Conservation (phyloP, 2,113 vertebrate species). For the Colaptes auratus region DNA sequence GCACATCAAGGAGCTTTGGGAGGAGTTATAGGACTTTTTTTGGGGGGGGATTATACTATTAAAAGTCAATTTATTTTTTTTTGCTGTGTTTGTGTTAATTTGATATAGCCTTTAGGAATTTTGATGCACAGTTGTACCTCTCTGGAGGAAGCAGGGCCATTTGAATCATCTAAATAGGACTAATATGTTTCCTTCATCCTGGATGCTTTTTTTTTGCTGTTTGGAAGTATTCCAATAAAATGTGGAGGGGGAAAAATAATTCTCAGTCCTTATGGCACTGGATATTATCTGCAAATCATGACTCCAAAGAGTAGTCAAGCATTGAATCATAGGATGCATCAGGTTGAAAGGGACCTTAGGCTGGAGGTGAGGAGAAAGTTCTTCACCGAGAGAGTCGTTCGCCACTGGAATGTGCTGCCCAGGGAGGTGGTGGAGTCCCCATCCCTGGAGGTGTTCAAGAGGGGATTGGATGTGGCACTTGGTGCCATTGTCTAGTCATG, state of each 20-base stretch:
- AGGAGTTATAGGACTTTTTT: conserved; percentile 15
- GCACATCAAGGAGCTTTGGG: conserved; percentile 43
- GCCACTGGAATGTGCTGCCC: too few species aligned
- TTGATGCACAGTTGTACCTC: conserved; percentile 25
- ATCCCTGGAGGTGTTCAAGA: too few species aligned
- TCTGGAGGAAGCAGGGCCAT: neutral
- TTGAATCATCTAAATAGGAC: conserved; percentile 39
- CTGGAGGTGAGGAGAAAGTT: too few species aligned
- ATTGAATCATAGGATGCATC: too few species aligned
- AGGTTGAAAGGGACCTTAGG: too few species aligned
- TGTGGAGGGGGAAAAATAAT: neutral
- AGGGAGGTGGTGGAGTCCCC: too few species aligned
- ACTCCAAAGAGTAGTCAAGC: neutral
- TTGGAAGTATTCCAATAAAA: neutral
- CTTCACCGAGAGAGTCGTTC: too few species aligned
- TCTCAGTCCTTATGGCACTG: neutral
- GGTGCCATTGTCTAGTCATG: too few species aligned
- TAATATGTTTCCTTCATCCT: conserved; percentile 11
- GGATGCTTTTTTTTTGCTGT: neutral
- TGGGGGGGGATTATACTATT: conserved; percentile 26
- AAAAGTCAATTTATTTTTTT: conserved; percentile 55
- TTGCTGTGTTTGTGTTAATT: conserved; percentile 42
- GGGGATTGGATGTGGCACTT: too few species aligned
- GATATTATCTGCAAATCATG: neutral
- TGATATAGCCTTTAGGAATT: conserved; percentile 37